A percentile compares a stretch with the other conserved stretches of the same genome.
These are phyloP conservation scores for Mola mola DNA, from an alignment of 2,113 vertebrate species.

Conservation along the genomic window DNA sequence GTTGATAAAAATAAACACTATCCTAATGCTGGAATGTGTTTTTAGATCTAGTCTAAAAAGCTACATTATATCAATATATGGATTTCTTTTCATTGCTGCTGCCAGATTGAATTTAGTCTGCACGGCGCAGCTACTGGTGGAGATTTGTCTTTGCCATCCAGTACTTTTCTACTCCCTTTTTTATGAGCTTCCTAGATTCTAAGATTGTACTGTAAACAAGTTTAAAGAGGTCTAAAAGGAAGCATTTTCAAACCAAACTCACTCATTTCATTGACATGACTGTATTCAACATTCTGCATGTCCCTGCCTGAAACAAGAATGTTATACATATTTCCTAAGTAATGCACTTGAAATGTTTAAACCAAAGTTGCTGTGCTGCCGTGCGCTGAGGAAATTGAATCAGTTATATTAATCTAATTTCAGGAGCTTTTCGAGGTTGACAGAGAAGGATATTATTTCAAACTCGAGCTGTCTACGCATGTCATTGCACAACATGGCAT, in stretches of 20 bases:
- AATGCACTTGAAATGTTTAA: constrained; percentile 35
- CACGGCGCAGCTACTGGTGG: constrained; percentile 30
- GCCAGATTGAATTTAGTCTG: constrained; percentile 47
- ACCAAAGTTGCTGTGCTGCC: constrained; percentile 30
- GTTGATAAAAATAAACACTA: background rate
- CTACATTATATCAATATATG: background rate
- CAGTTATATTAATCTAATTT: constrained; percentile 72
- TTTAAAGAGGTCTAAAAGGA: constrained; percentile 10
- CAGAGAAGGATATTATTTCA: constrained; percentile 71
- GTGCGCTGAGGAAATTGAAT: constrained; percentile 74
- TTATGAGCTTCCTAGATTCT: constrained; percentile 12
- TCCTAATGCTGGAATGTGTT: background rate
- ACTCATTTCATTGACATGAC: background rate
- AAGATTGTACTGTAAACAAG: constrained; percentile 27
- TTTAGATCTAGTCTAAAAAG: background rate
- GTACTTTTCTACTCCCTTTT: constrained; percentile 38
- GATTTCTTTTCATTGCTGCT: background rate
- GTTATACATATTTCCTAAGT: constrained; percentile 24
- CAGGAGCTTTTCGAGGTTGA: constrained; percentile 55
- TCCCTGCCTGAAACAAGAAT: constrained; percentile 5
- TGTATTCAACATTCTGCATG: background rate
- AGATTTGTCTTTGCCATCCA: constrained; percentile 28
- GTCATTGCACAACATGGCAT: constrained; percentile 57
- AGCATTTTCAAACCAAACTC: constrained; percentile 1
- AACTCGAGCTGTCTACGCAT: constrained; percentile 41